Evolutionary conservation across 2,113 vertebrate species (phyloP).

Genomic region (Tursiops truncatus): DNA sequence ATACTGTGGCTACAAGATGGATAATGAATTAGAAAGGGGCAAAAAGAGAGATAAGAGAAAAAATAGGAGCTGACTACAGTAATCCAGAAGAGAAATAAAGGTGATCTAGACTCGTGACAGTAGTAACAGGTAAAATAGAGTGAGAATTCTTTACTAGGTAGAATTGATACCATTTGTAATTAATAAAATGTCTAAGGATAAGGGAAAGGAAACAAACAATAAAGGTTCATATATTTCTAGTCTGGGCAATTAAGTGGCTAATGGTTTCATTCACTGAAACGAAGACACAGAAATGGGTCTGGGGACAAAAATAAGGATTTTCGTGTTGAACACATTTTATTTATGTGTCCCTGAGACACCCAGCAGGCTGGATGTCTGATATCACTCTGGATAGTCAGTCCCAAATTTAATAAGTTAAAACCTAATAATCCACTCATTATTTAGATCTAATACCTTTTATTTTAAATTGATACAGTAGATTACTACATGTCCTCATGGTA

Average conservation of each 20-base stretch:
- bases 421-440: background rate
- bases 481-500: background rate
- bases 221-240: background rate
- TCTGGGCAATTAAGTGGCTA: background rate
- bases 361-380: background rate
- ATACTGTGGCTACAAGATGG: background rate
- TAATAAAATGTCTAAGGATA: background rate
- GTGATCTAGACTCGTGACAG: background rate
- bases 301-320: background rate
- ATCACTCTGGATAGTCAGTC: background rate
- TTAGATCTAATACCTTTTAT: background rate
- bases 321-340: background rate
- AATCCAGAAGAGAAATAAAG: background rate
- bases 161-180: background rate
- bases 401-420: slow-evolving; percentile 47
- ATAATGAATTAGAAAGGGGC: background rate
- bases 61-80: background rate
- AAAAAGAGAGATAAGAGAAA: background rate
- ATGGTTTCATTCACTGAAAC: background rate
- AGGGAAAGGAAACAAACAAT: background rate
- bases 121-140: background rate
- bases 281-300: background rate
- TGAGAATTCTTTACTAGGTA: background rate
- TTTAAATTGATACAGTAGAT: background rate
- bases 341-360: background rate